Evolutionary conservation across 2,113 vertebrate genomes (phyloP), one percentile per base, ranked within the genome.

Genomic region (Pardalotus punctatus): DNA sequence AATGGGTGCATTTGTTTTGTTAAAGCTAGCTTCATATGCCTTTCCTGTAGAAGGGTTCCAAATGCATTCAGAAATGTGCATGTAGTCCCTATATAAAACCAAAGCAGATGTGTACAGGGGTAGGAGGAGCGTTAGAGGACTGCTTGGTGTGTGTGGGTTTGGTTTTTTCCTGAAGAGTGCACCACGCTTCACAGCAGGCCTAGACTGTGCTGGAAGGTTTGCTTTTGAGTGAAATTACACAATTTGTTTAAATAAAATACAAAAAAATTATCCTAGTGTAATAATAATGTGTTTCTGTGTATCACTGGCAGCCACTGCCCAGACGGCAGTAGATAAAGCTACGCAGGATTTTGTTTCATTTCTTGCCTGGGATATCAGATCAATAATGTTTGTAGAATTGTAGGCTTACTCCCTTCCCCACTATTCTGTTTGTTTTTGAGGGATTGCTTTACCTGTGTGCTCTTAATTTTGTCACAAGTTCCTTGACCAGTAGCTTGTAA

Each of bases 41-140:
- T 86, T 71, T 80, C 15, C 21, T 31, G 13, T 54, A 35, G 33
- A 53, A 86, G 18, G 12, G 53, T 77, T 84, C 8, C 25, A 50
- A 2, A 23, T n/a, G 5, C 2, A 12, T 69, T 87, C 12, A 72
- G 48, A 42, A 80, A 22, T 0, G 2, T 50, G 10, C 4, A 2
- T 19, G 3, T 56, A 33, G 38, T 50, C 17, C 36, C 22, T 62
- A 0, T 53, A 24, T 43, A 51, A 79, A 58, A n/a, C 19, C 24
- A 40, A 42, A 36, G 8, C 5, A 25, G 14, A 12, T 76, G 14
- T 21, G 12, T 42, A 3, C 1, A 2, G n/a, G 16, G 9, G 4
- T 29, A 6, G 4, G 18, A 3, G 42, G 10, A 74, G 16, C 19
- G 53, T 27, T 14, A 48, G 24, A 43, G n/a, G 14, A 25, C 22